Conservation (phyloP, 2,797 vertebrate species). For the Mionectes olivaceus region DNA sequence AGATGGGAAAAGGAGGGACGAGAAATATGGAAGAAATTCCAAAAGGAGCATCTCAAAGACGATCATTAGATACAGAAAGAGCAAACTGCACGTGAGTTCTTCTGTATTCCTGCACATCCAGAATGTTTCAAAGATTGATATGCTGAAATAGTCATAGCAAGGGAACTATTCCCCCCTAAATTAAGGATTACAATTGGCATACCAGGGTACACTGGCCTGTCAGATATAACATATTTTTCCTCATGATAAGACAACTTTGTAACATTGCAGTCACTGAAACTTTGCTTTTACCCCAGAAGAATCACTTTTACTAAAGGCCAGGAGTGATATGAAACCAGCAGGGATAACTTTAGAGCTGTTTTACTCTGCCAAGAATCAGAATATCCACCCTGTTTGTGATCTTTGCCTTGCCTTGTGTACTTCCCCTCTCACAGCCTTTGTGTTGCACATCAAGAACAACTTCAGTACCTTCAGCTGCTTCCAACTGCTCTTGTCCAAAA, state of each 20-base stretch:
- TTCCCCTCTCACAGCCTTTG: background rate
- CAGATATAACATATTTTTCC: background rate
- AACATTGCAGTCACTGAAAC: background rate
- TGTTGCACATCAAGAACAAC: background rate
- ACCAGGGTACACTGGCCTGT: background rate
- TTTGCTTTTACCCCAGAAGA: background rate
- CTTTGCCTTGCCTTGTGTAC: background rate
- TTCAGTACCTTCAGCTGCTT: constrained; percentile 13
- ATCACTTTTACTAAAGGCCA: background rate
- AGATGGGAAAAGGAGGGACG: background rate
- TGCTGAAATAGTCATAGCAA: background rate
- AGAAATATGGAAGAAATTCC: background rate
- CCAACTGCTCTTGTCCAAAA: constrained; percentile 61
- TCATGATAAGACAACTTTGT: background rate
- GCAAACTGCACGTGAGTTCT: background rate
- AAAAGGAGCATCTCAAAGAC: background rate
- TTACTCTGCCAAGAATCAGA: background rate
- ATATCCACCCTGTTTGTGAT: background rate
- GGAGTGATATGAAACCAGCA: background rate
- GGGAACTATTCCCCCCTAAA: background rate
- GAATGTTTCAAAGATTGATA: background rate
- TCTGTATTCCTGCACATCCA: background rate
- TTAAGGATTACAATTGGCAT: background rate
- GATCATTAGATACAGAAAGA: background rate
- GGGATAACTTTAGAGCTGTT: background rate